These are phyloP conservation scores for Peribatodes rhomboidaria DNA, from an alignment of 2,888 invertebrate species.

Conservation along the genomic window DNA sequence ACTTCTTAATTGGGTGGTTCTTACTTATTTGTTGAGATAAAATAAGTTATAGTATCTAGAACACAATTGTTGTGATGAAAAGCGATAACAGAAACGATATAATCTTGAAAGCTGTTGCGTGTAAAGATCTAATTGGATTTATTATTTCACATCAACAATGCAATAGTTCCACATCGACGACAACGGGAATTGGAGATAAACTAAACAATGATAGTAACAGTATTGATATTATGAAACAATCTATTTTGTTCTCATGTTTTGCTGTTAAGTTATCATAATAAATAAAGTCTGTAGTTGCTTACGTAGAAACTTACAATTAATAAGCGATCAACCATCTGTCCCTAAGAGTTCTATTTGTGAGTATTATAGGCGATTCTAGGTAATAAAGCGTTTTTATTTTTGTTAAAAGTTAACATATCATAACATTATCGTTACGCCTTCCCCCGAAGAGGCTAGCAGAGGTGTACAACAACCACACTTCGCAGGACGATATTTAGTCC, in stretches of 20 bases:
- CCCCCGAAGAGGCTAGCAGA: too few species aligned
- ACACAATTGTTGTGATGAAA: slow-evolving; percentile 20
- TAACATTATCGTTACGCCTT: too few species aligned
- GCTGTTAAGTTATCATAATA: slow-evolving; percentile 48
- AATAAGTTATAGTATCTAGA: slow-evolving; percentile 6
- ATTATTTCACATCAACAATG: slow-evolving; percentile 45
- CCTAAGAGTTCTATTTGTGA: slow-evolving; percentile 35
- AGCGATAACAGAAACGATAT: slow-evolving; percentile 19
- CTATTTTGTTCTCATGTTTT: slow-evolving; percentile 52
- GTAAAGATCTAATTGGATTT: slow-evolving; percentile 47
- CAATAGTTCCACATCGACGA: slow-evolving; percentile 38
- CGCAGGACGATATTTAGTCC: too few species aligned
- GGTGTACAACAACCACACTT: too few species aligned
- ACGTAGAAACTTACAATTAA: slow-evolving; percentile 35
- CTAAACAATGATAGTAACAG: slow-evolving; percentile 50
- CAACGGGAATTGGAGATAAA: slow-evolving; percentile 43
- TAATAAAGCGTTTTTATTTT: too few species aligned
- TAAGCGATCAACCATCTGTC: slow-evolving; percentile 24
- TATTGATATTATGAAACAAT: slow-evolving; percentile 54
- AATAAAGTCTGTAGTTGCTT: slow-evolving; percentile 48
- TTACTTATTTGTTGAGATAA: neutral
- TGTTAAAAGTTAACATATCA: too few species aligned
- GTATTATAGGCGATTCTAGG: neutral
- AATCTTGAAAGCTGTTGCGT: slow-evolving; percentile 40
- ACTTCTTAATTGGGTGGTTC: neutral